These are phyloP conservation scores for Drosophila cognata DNA, from an alignment of 2,888 invertebrate genomes.

Conservation along the genomic window DNA sequence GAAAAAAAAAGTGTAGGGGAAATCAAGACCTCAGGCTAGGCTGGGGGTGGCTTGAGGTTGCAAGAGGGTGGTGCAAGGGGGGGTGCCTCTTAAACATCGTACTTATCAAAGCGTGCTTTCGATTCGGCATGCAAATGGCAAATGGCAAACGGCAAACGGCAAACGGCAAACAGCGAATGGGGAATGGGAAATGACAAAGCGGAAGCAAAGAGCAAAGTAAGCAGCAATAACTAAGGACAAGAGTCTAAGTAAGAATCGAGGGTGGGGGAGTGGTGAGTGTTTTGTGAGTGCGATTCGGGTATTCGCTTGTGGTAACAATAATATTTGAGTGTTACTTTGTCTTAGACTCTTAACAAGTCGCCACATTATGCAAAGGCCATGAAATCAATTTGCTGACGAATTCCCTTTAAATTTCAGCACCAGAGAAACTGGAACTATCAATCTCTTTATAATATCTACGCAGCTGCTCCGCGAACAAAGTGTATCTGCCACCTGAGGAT, in stretches of 20 bases:
- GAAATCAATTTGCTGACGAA: constrained; percentile 26
- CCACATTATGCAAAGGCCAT: constrained; percentile 1
- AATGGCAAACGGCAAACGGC: not conserved
- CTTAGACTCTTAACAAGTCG: not conserved
- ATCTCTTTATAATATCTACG: not conserved
- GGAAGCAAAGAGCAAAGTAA: constrained; percentile 46
- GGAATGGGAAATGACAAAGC: not conserved
- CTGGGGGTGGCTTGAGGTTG: not conserved
- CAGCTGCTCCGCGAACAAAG: not conserved
- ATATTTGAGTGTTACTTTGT: constrained; percentile 19
- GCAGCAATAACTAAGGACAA: constrained; percentile 49
- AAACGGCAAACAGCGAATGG: not conserved
- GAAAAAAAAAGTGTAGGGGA: constrained; percentile 8
- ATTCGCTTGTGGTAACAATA: constrained; percentile 13
- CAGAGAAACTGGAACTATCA: not conserved
- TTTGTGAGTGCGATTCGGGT: not conserved
- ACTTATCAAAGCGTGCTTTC: constrained; percentile 54
- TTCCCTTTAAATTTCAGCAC: constrained; percentile 1
- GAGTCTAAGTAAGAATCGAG: constrained; percentile 24
- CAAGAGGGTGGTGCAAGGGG: not conserved
- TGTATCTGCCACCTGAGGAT: not conserved
- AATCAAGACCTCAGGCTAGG: not conserved
- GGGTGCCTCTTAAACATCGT: constrained; percentile 13
- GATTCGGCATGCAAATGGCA: constrained; percentile 62
- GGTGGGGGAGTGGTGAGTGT: not conserved